These are phyloP conservation scores for Menura novaehollandiae DNA, from an alignment of 2,113 vertebrate genomes.

Conservation along the genomic window DNA sequence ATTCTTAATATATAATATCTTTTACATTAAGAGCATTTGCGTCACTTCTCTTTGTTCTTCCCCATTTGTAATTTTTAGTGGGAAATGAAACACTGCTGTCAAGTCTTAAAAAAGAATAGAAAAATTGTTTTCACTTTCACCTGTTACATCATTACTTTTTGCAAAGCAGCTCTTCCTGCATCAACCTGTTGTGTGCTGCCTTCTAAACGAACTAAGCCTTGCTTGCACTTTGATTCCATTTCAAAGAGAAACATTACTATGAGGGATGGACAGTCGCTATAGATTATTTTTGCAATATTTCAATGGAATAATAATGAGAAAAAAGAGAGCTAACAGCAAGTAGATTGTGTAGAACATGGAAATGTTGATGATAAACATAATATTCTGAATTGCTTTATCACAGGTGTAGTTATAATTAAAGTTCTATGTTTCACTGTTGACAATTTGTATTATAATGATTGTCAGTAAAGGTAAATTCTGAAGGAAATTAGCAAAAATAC, in stretches of 20 bases:
- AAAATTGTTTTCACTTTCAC: neutral
- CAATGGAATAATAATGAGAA: neutral
- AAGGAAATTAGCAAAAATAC: neutral
- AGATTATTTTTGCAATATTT: neutral
- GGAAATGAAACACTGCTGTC: neutral
- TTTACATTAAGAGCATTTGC: neutral
- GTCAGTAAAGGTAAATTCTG: neutral
- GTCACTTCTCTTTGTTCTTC: neutral
- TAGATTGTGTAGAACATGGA: neutral
- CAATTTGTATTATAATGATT: neutral
- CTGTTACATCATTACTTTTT: slow-evolving; percentile 18
- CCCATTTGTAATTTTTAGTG: neutral
- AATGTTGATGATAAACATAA: neutral
- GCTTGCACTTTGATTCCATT: neutral
- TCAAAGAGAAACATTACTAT: neutral
- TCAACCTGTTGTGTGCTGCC: slow-evolving; percentile 4
- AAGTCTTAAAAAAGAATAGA: neutral
- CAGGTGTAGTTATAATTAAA: neutral
- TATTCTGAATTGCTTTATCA: neutral
- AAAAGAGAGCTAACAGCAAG: neutral
- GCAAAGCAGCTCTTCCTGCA: neutral
- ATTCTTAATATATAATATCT: neutral
- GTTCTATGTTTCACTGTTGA: neutral
- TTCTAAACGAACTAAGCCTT: neutral
- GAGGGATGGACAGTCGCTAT: neutral